Percentiles rank a stretch among this genome's conserved stretches.
These are phyloP conservation scores for Ostrea edulis DNA, from an alignment of 1,140 invertebrate species.

Conservation along the genomic window DNA sequence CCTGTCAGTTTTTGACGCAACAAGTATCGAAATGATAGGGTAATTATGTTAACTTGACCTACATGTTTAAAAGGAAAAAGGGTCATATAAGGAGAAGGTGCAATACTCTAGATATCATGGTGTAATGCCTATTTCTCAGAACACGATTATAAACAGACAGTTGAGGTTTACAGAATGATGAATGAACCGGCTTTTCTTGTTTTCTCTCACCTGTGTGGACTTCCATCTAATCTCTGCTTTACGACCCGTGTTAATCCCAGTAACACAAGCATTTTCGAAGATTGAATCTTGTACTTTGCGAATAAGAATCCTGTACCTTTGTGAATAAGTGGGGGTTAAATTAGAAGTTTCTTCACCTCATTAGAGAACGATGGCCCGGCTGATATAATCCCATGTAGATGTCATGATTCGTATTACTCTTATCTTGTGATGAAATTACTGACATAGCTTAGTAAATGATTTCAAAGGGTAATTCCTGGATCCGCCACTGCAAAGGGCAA, in stretches of 20 bases:
- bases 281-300: neutral
- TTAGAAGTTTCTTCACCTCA: conserved; percentile 27
- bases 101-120: neutral
- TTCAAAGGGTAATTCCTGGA: neutral
- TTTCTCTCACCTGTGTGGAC: neutral
- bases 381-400: neutral
- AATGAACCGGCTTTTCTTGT: neutral
- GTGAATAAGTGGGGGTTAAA: neutral
- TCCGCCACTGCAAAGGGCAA: neutral
- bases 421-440: neutral
- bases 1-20: neutral
- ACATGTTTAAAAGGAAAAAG: neutral
- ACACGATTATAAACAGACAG: neutral
- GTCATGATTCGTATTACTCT: neutral
- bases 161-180: neutral
- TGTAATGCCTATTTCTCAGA: no score
- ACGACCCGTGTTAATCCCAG: neutral
- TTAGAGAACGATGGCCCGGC: neutral
- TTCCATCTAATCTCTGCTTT: neutral
- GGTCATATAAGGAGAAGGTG: neutral
- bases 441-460: neutral
- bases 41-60: neutral
- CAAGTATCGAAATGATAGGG: neutral
- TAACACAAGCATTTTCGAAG: neutral
- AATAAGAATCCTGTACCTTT: conserved; percentile 11